Evolutionary conservation across 2,888 invertebrate species (phyloP).

Genomic region (Myopa tessellatipennis): DNA sequence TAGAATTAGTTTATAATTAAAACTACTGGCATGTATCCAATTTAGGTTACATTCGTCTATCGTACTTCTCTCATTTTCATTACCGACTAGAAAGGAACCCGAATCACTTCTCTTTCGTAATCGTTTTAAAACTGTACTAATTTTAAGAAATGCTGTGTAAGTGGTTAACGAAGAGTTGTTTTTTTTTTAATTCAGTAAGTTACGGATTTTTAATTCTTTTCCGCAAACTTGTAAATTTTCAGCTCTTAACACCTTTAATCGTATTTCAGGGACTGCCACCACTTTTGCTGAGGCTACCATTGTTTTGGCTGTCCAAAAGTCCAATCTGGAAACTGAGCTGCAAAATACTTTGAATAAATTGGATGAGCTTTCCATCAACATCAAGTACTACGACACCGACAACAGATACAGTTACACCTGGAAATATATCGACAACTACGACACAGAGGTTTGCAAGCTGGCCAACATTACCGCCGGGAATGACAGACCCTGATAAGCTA

Average conservation of each 20-base stretch:
- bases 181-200: too few species aligned
- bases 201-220: too few species aligned
- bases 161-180: slow-evolving; percentile 17
- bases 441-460: slow-evolving; percentile 46
- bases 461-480: slow-evolving; percentile 59
- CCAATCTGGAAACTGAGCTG: slow-evolving; percentile 58
- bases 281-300: slow-evolving; percentile 71
- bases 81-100: too few species aligned
- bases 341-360: slow-evolving; percentile 60
- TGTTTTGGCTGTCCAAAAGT: slow-evolving; percentile 69
- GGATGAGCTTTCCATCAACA: slow-evolving; percentile 50
- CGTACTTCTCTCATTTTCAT: too few species aligned
- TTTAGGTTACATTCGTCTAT: too few species aligned
- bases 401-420: slow-evolving; percentile 24
- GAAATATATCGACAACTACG: slow-evolving; percentile 40
- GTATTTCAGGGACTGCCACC: slow-evolving; percentile 55
- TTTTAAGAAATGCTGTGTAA: slow-evolving; percentile 40
- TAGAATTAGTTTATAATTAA: slow-evolving; percentile 4
- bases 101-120: too few species aligned
- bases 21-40: not conserved
- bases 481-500: slow-evolving; percentile 60
- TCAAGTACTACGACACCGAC: slow-evolving; percentile 35
- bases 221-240: not conserved
- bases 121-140: not conserved
- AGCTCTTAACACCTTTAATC: slow-evolving; percentile 9